Percentiles rank a stretch among this genome's conserved stretches.
phyloP scores from a whole-genome alignment of 30 jellyfish, hydroid and myxozoan genomes.

The Cassiopea xamachana region DNA sequence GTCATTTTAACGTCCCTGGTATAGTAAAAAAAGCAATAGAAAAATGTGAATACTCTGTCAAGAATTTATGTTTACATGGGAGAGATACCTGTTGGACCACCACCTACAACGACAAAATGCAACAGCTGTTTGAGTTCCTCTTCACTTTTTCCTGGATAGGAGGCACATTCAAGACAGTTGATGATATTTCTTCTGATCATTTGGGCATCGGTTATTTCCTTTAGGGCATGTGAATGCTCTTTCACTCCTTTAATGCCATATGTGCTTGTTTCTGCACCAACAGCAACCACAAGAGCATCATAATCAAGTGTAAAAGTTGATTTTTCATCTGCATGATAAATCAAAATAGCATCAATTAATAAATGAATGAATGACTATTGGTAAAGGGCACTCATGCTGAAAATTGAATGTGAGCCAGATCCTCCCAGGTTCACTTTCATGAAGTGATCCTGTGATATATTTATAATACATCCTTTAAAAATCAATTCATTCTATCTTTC shows the following conservation, averaged over 20 bases:
- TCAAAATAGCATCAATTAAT: no score
- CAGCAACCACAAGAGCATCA: conserved; percentile 85
- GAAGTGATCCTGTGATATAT: no score
- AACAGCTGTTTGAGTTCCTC: conserved; percentile 81
- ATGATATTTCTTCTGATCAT: conserved; percentile 83
- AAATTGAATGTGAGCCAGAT: no score
- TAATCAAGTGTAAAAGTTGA: conserved; percentile 67
- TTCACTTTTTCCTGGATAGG: conserved; percentile 90
- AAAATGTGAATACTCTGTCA: neutral
- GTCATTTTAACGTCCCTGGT: no score
- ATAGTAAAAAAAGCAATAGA: no score
- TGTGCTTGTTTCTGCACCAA: conserved; percentile 98
- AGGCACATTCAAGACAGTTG: conserved; percentile 91
- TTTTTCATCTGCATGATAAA: conserved; percentile 20
- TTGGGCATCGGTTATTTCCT: conserved; percentile 89
- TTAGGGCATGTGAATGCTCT: conserved; percentile 88
- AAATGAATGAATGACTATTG: no score
- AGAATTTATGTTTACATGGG: neutral
- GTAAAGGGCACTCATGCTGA: no score
- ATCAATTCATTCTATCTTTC: no score
- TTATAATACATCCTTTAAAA: no score
- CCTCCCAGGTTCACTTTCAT: no score
- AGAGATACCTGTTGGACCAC: conserved; percentile 94
- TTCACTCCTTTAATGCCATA: conserved; percentile 76
- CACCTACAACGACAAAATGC: conserved; percentile 97